Conservation (phyloP, 2,113 vertebrate species). For the Datnioides undecimradiatus region DNA sequence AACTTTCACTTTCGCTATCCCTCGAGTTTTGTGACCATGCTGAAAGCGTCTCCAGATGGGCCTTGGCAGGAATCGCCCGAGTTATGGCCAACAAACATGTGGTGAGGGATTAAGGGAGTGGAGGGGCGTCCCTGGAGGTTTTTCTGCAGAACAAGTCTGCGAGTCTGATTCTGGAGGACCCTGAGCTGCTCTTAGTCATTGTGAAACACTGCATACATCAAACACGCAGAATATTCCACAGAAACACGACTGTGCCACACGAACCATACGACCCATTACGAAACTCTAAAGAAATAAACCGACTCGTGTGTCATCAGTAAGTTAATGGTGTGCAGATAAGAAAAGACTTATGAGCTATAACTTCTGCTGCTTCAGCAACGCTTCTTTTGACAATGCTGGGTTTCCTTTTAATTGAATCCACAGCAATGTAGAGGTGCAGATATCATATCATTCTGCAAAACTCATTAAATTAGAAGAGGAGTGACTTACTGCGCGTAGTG, state of each 20-base stretch:
- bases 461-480: constrained; percentile 42
- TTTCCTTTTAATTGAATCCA: constrained; percentile 29
- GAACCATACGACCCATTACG: not conserved
- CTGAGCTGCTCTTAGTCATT: not conserved
- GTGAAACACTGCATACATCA: constrained; percentile 21
- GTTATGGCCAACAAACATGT: constrained; percentile 48
- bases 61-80: constrained; percentile 44
- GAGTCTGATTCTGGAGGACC: not conserved
- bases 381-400: constrained; percentile 2
- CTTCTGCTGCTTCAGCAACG: constrained; percentile 16
- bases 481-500: not conserved
- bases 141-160: constrained; percentile 47
- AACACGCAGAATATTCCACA: too few relatives aligned
- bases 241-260: not conserved
- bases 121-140: not conserved
- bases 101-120: constrained; percentile 5
- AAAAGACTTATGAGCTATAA: not conserved
- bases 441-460: constrained; percentile 32
- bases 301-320: not conserved
- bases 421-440: constrained; percentile 8
- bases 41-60: constrained; percentile 44
- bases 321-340: not conserved
- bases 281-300: not conserved
- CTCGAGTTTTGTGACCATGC: constrained; percentile 31
- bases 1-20: constrained; percentile 67